Evolutionary conservation across 2,113 vertebrate species (phyloP).

Genomic region (Arenaria interpres): DNA sequence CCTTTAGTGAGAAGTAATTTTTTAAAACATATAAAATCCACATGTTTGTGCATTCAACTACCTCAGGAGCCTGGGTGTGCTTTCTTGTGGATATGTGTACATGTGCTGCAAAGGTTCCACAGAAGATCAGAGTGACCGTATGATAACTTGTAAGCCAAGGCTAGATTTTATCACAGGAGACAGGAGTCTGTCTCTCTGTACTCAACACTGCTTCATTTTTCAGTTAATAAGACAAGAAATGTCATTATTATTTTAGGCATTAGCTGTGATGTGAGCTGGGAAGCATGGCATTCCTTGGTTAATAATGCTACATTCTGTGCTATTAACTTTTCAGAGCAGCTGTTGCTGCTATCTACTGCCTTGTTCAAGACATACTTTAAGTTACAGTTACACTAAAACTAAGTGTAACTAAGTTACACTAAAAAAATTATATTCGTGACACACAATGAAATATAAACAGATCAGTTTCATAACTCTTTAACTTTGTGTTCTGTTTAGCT

Average conservation of each 20-base stretch:
- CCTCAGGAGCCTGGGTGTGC: neutral
- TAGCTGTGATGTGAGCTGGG: slow-evolving; percentile 57
- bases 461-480: neutral
- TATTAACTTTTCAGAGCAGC: slow-evolving; percentile 67
- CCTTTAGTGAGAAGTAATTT: slow-evolving; percentile 36
- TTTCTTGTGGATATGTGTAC: slow-evolving; percentile 50
- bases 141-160: slow-evolving; percentile 33
- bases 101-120: slow-evolving; percentile 30
- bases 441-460: neutral
- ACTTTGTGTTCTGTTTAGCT: neutral
- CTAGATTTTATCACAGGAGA: slow-evolving; percentile 70
- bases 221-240: slow-evolving; percentile 72
- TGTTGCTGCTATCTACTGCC: slow-evolving; percentile 36
- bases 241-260: slow-evolving; percentile 75
- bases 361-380: slow-evolving; percentile 1
- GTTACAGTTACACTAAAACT: too few relatives aligned
- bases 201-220: slow-evolving; percentile 69
- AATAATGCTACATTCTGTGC: slow-evolving; percentile 64
- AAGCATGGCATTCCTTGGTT: slow-evolving; percentile 59
- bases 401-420: too few relatives aligned
- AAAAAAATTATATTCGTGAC: slow-evolving; percentile 3
- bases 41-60: slow-evolving; percentile 49
- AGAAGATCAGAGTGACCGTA: slow-evolving; percentile 59
- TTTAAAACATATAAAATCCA: slow-evolving; percentile 55
- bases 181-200: slow-evolving; percentile 47